Percentiles rank a stretch among this genome's conserved stretches.
phyloP scores from a whole-genome alignment of 2,888 invertebrate species.

The Chrysolina oricalcia region DNA sequence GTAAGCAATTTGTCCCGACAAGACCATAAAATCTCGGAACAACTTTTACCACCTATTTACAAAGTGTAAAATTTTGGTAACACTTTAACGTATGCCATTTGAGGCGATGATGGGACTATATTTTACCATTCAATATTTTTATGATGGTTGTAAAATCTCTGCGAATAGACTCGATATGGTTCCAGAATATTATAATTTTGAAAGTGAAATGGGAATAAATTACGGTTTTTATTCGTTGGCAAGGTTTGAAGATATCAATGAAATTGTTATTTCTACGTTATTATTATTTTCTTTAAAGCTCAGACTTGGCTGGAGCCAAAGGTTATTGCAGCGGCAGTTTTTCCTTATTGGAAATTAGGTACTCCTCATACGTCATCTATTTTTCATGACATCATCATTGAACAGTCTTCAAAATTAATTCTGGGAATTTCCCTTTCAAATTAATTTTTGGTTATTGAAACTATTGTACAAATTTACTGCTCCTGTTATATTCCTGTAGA shows the following conservation, averaged over 20 bases:
- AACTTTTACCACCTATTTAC: slow-evolving; percentile 56
- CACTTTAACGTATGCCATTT: slow-evolving; percentile 46
- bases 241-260: slow-evolving; percentile 3
- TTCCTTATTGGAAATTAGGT: too few relatives aligned
- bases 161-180: slow-evolving; percentile 53
- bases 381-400: too few relatives aligned
- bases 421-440: too few relatives aligned
- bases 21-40: slow-evolving; percentile 29
- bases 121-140: slow-evolving; percentile 53
- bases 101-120: slow-evolving; percentile 44
- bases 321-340: too few relatives aligned
- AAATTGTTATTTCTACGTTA: not conserved
- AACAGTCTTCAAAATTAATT: too few relatives aligned
- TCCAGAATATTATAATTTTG: slow-evolving; percentile 38
- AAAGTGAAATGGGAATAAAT: not conserved
- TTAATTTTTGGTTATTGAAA: too few relatives aligned
- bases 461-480: too few relatives aligned
- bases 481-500: too few relatives aligned
- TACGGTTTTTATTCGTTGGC: not conserved
- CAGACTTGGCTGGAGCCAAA: too few relatives aligned
- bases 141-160: slow-evolving; percentile 52
- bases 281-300: too few relatives aligned
- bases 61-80: slow-evolving; percentile 57
- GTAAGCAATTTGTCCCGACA: slow-evolving; percentile 39
- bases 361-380: too few relatives aligned